Evolutionary conservation across 1,140 invertebrate species (phyloP).

Genomic region (Temnothorax curvispinosus): DNA sequence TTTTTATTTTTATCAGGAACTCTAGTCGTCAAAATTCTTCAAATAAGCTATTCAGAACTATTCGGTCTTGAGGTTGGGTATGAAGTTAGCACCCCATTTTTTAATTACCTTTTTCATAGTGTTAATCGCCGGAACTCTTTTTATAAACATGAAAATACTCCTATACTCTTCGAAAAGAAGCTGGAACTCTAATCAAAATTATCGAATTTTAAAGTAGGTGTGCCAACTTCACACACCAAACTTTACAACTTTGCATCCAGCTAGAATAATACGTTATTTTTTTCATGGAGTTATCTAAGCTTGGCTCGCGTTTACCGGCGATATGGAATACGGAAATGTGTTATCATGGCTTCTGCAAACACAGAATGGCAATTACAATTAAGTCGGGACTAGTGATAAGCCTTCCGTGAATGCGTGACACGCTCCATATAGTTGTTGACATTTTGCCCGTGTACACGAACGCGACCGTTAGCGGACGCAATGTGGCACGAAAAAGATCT

Average conservation of each 20-base stretch:
- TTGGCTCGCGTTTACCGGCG: conserved; percentile 43
- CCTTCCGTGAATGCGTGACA: conserved; percentile 73
- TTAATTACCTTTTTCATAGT: no score
- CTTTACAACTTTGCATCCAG: conserved; percentile 3
- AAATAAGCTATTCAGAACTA: no score
- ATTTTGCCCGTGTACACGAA: conserved; percentile 62
- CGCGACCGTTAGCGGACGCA: background rate
- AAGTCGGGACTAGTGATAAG: conserved; percentile 70
- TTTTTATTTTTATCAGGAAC: no score
- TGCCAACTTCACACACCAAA: no score
- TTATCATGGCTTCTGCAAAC: conserved; percentile 65
- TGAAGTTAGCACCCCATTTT: no score
- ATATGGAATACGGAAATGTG: conserved; percentile 65
- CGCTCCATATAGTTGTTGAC: conserved; percentile 66
- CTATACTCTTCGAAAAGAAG: no score
- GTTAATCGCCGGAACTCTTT: no score
- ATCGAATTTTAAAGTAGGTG: no score
- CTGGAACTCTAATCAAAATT: no score
- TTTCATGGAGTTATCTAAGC: conserved; percentile 19
- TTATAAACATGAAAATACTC: no score
- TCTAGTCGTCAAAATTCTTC: no score
- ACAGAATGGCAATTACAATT: conserved; percentile 74
- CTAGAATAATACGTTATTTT: conserved; percentile 8
- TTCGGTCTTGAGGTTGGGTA: no score
- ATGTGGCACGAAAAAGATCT: conserved; percentile 41